Evolutionary conservation across 1,140 invertebrate species (phyloP), one percentile per base, ranked within the genome.

Genomic region (Gryon sp.): DNA sequence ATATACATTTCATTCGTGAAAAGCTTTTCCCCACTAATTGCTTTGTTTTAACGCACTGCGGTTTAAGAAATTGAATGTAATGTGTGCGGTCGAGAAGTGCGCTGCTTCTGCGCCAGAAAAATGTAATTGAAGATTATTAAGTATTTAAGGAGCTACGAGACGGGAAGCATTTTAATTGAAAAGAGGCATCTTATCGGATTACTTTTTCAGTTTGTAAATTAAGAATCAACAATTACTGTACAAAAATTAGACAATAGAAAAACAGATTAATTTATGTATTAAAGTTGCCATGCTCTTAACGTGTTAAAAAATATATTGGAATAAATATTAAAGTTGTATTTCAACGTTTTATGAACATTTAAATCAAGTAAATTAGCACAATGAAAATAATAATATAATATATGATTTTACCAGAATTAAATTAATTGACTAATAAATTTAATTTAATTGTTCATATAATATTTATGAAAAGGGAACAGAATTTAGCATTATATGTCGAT

Each of bases 1-100:
- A 69, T 78, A 78, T 59, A 59, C 76, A 72, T 74, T 68, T 72
- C 62, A 73, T 72, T 72, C 60, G 40, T 63, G 63, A 46, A 68
- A 68, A 68, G 50, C 59, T 45, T 59, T 70, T 72, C 26, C 53
- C 36, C 24, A 18, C 53, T 66, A 66, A 70, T 70, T 70, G 46
- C 66, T 65, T 77, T 72, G 60, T 72, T 77, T 59, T 60, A 66
- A 66, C 70, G 60, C 60, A 66, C 50, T 66, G 70, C 40, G 46
- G 52, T 66, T 66, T 50, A 60, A 60, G 60, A 34, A 75, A 75
- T 75, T 75, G 62, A 66, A 75, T 60, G 38, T 66, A 60, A 66
- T 62, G 50, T 28, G 32, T 62, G 59, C 43, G 69, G 50, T 57
- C 34, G 69, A 19, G 4, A 18, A 38, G 32, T 18, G 18, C 12